These are phyloP conservation scores for Calidris pygmaea DNA, from an alignment of 2,113 vertebrate genomes.

Conservation along the genomic window DNA sequence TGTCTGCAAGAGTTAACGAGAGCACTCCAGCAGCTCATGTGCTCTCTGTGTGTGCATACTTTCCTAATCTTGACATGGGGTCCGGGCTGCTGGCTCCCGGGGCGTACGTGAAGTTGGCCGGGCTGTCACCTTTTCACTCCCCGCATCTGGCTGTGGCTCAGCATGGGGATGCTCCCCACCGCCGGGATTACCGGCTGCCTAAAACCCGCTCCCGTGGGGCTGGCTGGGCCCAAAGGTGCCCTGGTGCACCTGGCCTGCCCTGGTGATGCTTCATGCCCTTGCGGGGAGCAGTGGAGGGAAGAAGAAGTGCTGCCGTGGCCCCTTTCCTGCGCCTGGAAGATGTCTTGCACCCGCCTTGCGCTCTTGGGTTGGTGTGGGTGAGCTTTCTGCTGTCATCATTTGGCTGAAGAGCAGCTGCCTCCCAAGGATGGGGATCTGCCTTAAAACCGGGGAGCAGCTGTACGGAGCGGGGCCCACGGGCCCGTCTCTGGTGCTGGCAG, in stretches of 20 bases:
- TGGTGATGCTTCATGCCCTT: background rate
- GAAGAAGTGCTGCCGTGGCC: background rate
- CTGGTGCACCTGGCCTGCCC: background rate
- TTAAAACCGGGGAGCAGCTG: background rate
- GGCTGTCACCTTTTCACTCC: slow-evolving; percentile 50
- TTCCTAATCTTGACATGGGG: slow-evolving; percentile 68
- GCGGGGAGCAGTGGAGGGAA: background rate
- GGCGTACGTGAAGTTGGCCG: slow-evolving; percentile 34
- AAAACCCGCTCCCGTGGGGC: background rate
- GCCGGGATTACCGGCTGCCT: background rate
- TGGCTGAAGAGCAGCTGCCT: slow-evolving; percentile 1
- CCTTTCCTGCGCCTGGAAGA: background rate
- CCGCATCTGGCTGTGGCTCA: background rate
- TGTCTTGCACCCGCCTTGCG: background rate
- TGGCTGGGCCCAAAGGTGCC: background rate
- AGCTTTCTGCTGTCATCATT: background rate
- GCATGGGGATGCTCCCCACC: background rate
- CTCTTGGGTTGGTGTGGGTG: background rate
- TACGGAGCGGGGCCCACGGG: fast-evolving
- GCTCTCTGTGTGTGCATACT: slow-evolving; percentile 61
- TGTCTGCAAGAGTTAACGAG: slow-evolving; percentile 44
- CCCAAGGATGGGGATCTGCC: background rate
- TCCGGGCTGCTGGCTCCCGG: slow-evolving; percentile 40
- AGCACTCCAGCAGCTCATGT: slow-evolving; percentile 45
- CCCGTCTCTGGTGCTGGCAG: background rate